These are phyloP conservation scores for Digitonthophagus gazella DNA, from an alignment of 2,888 invertebrate species.

Conservation along the genomic window DNA sequence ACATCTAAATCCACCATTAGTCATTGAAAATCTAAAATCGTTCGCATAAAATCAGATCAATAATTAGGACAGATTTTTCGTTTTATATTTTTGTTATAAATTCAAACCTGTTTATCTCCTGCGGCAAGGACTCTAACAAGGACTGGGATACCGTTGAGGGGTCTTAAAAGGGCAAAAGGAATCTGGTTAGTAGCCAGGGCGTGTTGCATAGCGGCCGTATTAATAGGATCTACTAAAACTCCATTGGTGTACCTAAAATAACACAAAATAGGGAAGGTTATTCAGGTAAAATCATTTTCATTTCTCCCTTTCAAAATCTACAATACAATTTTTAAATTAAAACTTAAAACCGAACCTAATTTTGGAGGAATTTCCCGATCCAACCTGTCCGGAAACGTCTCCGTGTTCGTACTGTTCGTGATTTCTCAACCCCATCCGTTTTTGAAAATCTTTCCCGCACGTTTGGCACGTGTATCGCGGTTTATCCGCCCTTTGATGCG, in stretches of 20 bases:
- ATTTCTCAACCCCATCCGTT: conserved; percentile 55
- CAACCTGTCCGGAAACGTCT: no score
- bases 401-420: conserved; percentile 59
- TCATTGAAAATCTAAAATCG: neutral
- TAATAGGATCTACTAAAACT: conserved; percentile 68
- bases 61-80: neutral
- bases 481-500: conserved; percentile 56
- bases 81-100: no score
- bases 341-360: conserved; percentile 18
- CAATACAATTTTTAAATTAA: no score
- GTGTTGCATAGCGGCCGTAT: conserved; percentile 68
- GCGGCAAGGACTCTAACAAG: conserved; percentile 66
- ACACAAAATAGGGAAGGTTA: neutral
- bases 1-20: no score
- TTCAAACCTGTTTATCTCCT: conserved; percentile 49
- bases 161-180: conserved; percentile 69
- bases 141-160: conserved; percentile 65
- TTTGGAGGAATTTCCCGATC: no score
- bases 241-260: conserved; percentile 52
- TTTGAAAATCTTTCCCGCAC: conserved; percentile 57
- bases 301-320: no score
- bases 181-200: conserved; percentile 64
- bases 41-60: neutral
- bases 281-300: no score
- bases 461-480: conserved; percentile 56